These are phyloP conservation scores for Thinocorus orbignyianus DNA, from an alignment of 2,113 vertebrate species.

Conservation along the genomic window DNA sequence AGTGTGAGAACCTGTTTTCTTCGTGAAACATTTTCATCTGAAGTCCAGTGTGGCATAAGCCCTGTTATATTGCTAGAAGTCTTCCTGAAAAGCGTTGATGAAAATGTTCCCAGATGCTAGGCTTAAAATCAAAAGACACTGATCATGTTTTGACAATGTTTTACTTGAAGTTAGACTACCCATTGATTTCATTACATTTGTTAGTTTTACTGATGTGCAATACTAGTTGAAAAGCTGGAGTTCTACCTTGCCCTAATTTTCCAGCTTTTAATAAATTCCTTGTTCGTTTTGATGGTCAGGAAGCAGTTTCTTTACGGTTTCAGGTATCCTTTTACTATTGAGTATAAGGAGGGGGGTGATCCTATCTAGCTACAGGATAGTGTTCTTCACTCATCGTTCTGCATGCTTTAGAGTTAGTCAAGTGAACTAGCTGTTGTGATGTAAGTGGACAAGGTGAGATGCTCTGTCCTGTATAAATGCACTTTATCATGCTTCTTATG, in stretches of 20 bases:
- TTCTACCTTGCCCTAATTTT: neutral
- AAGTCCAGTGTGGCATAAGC: neutral
- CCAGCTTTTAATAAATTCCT: neutral
- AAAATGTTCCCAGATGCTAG: neutral
- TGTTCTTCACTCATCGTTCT: neutral
- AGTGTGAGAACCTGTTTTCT: neutral
- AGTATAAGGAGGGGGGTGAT: neutral
- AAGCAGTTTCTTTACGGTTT: neutral
- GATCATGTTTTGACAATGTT: neutral
- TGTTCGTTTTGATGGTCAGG: neutral
- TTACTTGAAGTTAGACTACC: neutral
- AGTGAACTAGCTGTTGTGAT: neutral
- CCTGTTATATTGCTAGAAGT: neutral
- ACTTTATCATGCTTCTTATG: neutral
- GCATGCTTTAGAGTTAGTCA: neutral
- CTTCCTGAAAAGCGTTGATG: neutral
- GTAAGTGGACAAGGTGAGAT: neutral
- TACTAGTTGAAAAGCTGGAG: neutral
- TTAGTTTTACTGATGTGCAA: neutral
- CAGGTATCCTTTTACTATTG: neutral
- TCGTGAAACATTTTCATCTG: neutral
- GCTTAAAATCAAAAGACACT: neutral
- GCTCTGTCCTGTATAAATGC: neutral
- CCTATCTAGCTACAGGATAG: neutral
- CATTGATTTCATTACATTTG: neutral